Conservation (phyloP, 2,797 vertebrate genomes). For the Sebastes steindachneri region DNA sequence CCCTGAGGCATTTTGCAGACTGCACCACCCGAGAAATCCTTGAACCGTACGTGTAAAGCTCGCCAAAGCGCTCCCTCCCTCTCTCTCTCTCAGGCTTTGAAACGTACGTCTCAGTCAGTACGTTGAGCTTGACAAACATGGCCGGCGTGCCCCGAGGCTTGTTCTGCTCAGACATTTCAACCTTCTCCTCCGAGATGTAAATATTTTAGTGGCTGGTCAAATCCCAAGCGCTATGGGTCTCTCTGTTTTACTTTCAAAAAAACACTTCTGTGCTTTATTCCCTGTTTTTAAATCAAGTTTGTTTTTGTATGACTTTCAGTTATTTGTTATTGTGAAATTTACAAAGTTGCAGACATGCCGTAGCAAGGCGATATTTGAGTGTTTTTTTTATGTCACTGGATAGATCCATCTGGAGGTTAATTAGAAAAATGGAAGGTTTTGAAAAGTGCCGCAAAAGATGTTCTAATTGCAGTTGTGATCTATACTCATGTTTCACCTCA, state of each 20-base stretch:
- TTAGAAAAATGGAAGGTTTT: constrained; percentile 4
- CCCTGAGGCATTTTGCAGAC: constrained; percentile 10
- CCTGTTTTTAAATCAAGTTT: neutral
- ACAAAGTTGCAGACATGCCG: neutral
- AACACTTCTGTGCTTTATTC: neutral
- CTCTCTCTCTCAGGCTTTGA: constrained; percentile 20
- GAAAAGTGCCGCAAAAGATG: neutral
- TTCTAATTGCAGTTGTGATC: constrained; percentile 18
- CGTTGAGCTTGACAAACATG: constrained; percentile 35
- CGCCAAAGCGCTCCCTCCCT: neutral
- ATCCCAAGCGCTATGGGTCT: neutral
- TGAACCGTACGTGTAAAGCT: constrained; percentile 7
- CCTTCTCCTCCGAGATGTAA: constrained; percentile 44
- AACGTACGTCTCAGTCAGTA: constrained; percentile 1
- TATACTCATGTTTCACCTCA: neutral
- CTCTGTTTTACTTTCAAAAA: neutral
- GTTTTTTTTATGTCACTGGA: neutral
- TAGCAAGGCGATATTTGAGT: neutral
- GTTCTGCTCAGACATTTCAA: constrained; percentile 46
- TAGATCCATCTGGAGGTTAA: constrained; percentile 11
- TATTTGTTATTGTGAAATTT: neutral
- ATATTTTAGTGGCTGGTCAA: constrained; percentile 52
- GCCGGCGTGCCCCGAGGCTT: constrained; percentile 36
- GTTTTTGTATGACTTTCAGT: neutral
- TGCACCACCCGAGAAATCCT: constrained; percentile 21